These are phyloP conservation scores for Ornithoptera priamus DNA, from an alignment of 2,888 invertebrate species.

Conservation along the genomic window DNA sequence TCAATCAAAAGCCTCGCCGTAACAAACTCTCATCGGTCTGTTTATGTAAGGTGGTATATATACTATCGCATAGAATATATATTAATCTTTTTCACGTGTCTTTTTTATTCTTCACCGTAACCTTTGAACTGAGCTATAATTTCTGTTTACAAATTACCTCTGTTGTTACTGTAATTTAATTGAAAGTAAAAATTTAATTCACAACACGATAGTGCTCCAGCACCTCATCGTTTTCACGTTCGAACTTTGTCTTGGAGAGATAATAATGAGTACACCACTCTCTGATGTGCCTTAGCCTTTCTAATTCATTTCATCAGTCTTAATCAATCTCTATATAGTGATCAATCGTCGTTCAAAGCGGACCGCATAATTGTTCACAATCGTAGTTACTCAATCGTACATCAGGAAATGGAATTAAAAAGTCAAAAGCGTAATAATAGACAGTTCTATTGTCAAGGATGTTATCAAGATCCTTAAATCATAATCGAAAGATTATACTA, in stretches of 20 bases:
- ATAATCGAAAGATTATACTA: not conserved
- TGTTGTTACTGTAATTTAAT: conserved; percentile 15
- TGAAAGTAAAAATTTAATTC: conserved; percentile 13
- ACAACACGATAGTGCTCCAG: conserved; percentile 24
- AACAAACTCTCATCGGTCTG: not conserved
- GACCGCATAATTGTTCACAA: not conserved
- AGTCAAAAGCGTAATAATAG: not conserved
- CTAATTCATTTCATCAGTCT: conserved; percentile 52
- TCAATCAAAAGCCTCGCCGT: conserved; percentile 31
- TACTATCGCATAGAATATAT: not conserved
- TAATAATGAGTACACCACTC: conserved; percentile 50
- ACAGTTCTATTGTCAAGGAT: not conserved
- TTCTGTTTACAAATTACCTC: conserved; percentile 36
- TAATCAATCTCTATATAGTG: conserved; percentile 54
- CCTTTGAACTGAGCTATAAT: conserved; percentile 50
- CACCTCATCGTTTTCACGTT: conserved; percentile 47
- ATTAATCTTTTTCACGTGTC: conserved; percentile 51
- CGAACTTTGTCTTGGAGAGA: conserved; percentile 49
- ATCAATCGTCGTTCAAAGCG: conserved; percentile 32
- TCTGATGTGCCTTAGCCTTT: conserved; percentile 43
- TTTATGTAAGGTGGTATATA: not conserved
- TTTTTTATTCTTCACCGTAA: conserved; percentile 58
- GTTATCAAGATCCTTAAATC: not conserved
- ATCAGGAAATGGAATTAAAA: not conserved
- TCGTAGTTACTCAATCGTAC: not conserved